Conservation (phyloP, 1,140 invertebrate genomes). For the Trichonephila clavata region DNA sequence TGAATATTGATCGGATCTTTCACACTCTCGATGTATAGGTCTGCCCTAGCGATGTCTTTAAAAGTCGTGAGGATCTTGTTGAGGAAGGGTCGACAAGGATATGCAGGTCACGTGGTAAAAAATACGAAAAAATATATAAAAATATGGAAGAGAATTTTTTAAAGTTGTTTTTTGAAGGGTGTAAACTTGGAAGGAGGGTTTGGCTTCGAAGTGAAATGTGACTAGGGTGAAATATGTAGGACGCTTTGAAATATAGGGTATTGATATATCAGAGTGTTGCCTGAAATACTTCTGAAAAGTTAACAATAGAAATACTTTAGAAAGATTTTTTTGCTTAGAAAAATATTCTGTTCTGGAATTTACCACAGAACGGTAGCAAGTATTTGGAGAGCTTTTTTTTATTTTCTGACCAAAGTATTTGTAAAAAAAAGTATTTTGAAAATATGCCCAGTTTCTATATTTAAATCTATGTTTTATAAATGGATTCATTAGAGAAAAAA, state of each 20-base stretch:
- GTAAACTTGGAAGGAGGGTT: background rate
- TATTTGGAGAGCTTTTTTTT: too few relatives aligned
- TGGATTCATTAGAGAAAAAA: too few relatives aligned
- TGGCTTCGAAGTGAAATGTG: background rate
- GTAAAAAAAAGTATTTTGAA: too few relatives aligned
- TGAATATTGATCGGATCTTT: slow-evolving; percentile 12
- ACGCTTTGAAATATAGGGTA: background rate
- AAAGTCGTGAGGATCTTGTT: background rate
- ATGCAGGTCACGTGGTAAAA: background rate
- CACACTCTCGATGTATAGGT: background rate
- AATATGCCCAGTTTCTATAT: too few relatives aligned
- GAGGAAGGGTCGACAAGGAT: background rate
- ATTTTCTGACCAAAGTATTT: too few relatives aligned
- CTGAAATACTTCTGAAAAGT: too few relatives aligned
- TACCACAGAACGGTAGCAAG: too few relatives aligned
- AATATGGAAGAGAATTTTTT: background rate
- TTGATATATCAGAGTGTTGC: too few relatives aligned
- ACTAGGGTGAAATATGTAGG: background rate
- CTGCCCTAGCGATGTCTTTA: background rate
- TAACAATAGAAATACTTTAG: too few relatives aligned
- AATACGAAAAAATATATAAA: background rate
- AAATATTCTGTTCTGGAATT: too few relatives aligned
- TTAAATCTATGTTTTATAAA: too few relatives aligned
- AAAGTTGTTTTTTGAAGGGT: background rate
- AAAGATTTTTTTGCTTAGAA: too few relatives aligned